Conservation (phyloP, 2,113 vertebrate species). For the Acrocephalus arundinaceus region DNA sequence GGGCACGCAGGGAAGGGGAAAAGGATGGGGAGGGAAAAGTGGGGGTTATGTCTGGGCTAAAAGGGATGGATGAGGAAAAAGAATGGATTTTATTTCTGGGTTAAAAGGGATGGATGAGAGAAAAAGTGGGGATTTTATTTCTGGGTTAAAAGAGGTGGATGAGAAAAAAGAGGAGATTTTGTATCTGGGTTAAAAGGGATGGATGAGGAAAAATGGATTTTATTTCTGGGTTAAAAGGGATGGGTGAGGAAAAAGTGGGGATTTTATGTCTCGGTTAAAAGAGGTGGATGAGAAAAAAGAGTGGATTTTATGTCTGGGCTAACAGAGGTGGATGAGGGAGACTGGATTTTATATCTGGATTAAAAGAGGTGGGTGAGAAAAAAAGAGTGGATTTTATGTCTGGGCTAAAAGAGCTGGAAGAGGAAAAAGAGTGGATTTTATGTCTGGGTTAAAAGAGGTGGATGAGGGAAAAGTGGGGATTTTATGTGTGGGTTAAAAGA, state of each 20-base stretch:
- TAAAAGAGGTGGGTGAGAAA: no score
- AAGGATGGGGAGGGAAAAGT: no score
- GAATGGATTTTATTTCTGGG: neutral
- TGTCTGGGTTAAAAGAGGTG: accelerated
- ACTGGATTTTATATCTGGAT: neutral
- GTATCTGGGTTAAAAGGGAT: no score
- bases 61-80: no score
- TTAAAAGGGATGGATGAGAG: neutral
- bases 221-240: no score
- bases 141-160: neutral
- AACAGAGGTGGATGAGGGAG: no score
- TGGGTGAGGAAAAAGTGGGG: no score
- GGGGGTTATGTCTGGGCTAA: no score
- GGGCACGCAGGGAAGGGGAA: no score
- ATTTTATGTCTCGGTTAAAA: neutral
- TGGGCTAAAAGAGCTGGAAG: accelerated
- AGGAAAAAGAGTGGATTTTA: neutral
- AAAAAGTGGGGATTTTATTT: neutral
- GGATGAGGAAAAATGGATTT: neutral
- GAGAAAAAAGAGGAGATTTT: no score
- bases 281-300: neutral
- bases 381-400: neutral
- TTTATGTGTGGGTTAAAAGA: neutral
- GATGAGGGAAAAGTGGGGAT: neutral
- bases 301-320: neutral